phyloP scores from a whole-genome alignment of 2,797 vertebrate species.

The Bradypodion ventrale region DNA sequence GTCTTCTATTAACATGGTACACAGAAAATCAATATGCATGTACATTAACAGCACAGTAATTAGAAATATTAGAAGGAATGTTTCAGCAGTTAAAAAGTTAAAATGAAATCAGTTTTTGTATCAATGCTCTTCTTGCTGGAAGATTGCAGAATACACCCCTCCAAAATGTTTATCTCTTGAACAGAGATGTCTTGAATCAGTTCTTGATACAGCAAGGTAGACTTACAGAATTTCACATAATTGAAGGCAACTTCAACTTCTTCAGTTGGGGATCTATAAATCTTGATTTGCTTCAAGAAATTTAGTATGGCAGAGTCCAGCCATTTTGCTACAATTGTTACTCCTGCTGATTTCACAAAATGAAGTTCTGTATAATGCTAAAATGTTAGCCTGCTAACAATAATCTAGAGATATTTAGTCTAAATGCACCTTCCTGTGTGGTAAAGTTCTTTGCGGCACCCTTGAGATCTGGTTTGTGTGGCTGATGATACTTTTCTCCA shows the following conservation, averaged over 20 bases:
- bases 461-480: not conserved
- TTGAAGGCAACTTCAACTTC: constrained; percentile 3
- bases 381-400: constrained; percentile 37
- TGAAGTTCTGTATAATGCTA: constrained; percentile 40
- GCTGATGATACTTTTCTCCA: not conserved
- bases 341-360: constrained; percentile 44
- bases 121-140: constrained; percentile 44
- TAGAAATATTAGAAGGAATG: constrained; percentile 11
- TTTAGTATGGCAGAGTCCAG: constrained; percentile 30
- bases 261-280: constrained; percentile 2
- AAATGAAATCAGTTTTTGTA: constrained; percentile 48
- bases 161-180: constrained; percentile 20
- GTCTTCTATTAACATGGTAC: constrained; percentile 7
- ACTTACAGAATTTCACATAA: constrained; percentile 6
- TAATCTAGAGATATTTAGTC: constrained; percentile 3
- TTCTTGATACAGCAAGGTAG: constrained; percentile 24
- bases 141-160: constrained; percentile 21
- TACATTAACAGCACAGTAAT: constrained; percentile 23
- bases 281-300: constrained; percentile 31
- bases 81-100: constrained; percentile 26
- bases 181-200: constrained; percentile 18
- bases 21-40: constrained; percentile 11
- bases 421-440: not conserved
- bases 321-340: constrained; percentile 21
- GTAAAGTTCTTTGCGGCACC: not conserved